A percentile compares a stretch with the other conserved stretches of the same genome.
Evolutionary conservation across 2,888 invertebrate genomes (phyloP).

Genomic region (Lysandra bellargus): DNA sequence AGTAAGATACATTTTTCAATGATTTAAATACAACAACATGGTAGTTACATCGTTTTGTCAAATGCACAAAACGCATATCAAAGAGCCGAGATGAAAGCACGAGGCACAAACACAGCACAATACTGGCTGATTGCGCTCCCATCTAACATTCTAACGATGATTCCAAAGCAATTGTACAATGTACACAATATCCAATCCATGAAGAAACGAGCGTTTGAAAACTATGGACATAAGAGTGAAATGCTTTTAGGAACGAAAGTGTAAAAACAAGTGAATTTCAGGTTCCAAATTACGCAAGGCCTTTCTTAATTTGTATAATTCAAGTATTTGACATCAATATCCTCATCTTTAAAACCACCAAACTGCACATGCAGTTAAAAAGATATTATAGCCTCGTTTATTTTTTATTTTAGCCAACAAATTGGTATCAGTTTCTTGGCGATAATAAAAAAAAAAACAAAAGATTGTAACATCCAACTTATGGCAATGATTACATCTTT

Average conservation of each 20-base stretch:
- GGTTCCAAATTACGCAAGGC: too few relatives aligned
- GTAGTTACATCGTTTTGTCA: background rate
- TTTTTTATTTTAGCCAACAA: too few relatives aligned
- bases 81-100: conserved; percentile 18
- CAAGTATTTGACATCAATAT: too few relatives aligned
- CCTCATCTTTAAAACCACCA: too few relatives aligned
- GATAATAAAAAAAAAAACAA: too few relatives aligned
- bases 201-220: background rate
- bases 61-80: conserved; percentile 21
- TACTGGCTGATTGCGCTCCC: background rate
- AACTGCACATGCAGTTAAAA: too few relatives aligned
- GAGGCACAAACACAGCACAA: conserved; percentile 16
- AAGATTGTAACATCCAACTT: too few relatives aligned
- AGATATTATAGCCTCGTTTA: too few relatives aligned
- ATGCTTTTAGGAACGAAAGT: background rate
- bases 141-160: conserved; percentile 23
- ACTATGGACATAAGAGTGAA: background rate
- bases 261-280: background rate
- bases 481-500: too few relatives aligned
- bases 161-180: conserved; percentile 8
- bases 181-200: conserved; percentile 11
- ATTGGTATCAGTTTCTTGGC: too few relatives aligned
- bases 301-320: too few relatives aligned
- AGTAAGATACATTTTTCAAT: background rate
- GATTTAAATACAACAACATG: background rate